Base-by-base conservation (phyloP, 2,797 vertebrate species). In the Schizothorax lantsangensis region DNA sequence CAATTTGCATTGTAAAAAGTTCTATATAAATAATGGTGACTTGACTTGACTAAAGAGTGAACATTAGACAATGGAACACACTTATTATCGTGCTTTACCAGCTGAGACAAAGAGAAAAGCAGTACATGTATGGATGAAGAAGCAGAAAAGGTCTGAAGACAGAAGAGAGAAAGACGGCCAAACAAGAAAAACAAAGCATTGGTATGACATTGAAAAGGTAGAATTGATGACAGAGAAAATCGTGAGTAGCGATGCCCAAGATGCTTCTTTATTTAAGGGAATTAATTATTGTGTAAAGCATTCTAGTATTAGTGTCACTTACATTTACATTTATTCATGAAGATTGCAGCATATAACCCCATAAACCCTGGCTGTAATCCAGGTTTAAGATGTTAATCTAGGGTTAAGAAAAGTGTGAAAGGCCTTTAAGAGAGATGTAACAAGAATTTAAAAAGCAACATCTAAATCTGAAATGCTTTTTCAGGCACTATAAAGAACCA, bases 401-500 rank as follows among this genome's bases (percentile, higher is more conserved):
- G 36, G 12, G 36, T 62, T 62, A 62, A 40, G 14, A 38, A 79
- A 26, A 79, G 54, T 62, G 36, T 62, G 12, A 79, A 79, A 79
- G 7, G 23, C 36, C 4, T 38, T 57, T 57, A 57, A 78, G 33
- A 78, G 6, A n/a, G 11, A 78, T 78, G 33, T 9, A 57, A 79
- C 36, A 38, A n/a, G 12, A 62, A 40, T 62, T 62, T 10, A 59
- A 62, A 79, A 79, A 79, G 21, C 52, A 38, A n/a, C 33, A 59
- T 40, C 49, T 59, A 59, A 79, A 62, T 62, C 77, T 59, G 12
- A 43, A 43, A 62, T 54, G 36, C 68, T 83, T 72, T 83, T 59
- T 15, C 2, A 52, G 36, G 2, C 47, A 73, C 26, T 30, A 73
- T 59, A 83, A 45, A 45, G 38, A 30, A 83, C 38, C 43, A 66